Conservation (phyloP, 2,888 invertebrate genomes). For the Noctua janthe region DNA sequence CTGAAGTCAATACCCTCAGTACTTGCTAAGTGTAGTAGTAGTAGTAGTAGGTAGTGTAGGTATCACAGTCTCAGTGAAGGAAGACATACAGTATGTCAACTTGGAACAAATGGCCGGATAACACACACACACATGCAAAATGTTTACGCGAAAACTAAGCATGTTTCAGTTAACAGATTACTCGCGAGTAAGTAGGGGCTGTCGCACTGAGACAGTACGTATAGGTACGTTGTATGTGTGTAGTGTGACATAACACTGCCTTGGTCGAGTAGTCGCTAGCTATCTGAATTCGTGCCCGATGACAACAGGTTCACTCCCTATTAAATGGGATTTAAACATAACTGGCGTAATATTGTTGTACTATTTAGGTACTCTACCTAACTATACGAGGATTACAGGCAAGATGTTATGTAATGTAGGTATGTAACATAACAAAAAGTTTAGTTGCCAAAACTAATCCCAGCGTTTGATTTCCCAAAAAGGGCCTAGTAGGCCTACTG, state of each 20-base stretch:
- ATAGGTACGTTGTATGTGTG: not conserved
- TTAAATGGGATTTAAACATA: not conserved
- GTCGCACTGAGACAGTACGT: not conserved
- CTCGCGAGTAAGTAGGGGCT: not conserved
- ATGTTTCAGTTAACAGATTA: not conserved
- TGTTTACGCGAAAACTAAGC: not conserved
- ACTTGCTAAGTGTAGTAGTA: constrained; percentile 1
- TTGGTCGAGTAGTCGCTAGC: not conserved
- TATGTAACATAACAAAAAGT: not conserved
- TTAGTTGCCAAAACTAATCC: not conserved
- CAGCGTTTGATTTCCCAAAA: not conserved
- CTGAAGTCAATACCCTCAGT: constrained; percentile 9
- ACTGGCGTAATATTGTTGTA: not conserved
- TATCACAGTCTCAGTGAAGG: not conserved
- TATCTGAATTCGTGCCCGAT: not conserved
- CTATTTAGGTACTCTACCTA: not conserved
- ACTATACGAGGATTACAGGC: not conserved
- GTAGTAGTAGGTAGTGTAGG: not conserved
- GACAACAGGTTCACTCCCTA: not conserved
- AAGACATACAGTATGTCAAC: not conserved
- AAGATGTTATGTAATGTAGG: not conserved
- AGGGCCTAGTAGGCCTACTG: not conserved
- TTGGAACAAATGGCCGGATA: not conserved
- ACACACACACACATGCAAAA: not conserved
- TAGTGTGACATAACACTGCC: not conserved